Evolutionary conservation across 2,797 vertebrate genomes (phyloP), one percentile per base, ranked within the genome.

Genomic region (Melanotaenia nigrans): DNA sequence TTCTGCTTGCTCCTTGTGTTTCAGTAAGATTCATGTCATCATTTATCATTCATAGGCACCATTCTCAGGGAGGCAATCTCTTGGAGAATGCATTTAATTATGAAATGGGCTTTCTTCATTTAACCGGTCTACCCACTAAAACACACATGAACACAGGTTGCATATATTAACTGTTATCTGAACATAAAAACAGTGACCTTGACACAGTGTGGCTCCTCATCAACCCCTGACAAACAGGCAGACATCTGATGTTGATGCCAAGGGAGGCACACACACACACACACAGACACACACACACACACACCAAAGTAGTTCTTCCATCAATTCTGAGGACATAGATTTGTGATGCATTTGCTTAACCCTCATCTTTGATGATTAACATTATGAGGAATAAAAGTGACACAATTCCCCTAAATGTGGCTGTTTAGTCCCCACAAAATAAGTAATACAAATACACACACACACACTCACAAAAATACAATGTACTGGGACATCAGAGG

Each of bases 161-260:
- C 35, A 45, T 35, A 61, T 38, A 66, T 16, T 40, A 73, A 65
- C 66, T 22, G 76, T 73, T 68, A 70, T 79, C 24, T 61, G 64
- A 64, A 65, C 65, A 75, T 35, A 53, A 73, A 74, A 83, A 84
- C 81, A 68, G 53, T 73, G 79, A 88, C 83, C 86, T 84, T 84
- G 86, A 83, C 60, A 61, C 57, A 79, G 78, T 85, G 45, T 55
- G 77, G 66, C 75, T 79, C 75, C 77, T 88, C 79, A 83, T 76
- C 60, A 58, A 78, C 85, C 79, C 40, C 49, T 38, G 54, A 70
- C 73, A 66, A 36, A 70, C 58, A 51, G 2, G 10, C 56, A 70
- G 58, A 57, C 62, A 40, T 40, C 57, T 77, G 33, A 63, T 71
- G 75, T 67, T 63, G 67, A 64, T 38, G 62, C 32, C 4, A n/a